phyloP scores from a whole-genome alignment of 2,113 vertebrate species.

The Forbesichthys papilliferus region DNA sequence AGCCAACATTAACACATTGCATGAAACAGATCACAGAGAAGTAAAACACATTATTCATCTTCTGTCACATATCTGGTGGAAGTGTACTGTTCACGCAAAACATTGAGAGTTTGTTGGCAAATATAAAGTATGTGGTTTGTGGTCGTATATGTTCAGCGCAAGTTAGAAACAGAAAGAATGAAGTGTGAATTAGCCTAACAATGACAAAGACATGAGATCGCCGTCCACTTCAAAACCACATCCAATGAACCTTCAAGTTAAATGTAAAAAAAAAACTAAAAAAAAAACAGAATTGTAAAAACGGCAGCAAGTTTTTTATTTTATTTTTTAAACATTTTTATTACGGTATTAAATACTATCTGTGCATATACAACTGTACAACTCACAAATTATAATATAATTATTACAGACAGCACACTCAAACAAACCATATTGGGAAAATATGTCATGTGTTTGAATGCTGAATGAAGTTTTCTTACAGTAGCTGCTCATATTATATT shows the following conservation, averaged over 20 bases:
- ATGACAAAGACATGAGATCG: not conserved
- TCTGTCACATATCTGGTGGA: constrained; percentile 2
- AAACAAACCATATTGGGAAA: constrained; percentile 38
- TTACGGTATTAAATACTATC: constrained; percentile 54
- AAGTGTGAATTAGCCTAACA: not conserved
- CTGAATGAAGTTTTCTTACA: constrained; percentile 35
- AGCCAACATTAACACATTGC: constrained; percentile 57
- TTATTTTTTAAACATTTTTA: constrained; percentile 39
- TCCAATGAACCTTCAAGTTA: not conserved
- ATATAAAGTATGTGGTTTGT: not conserved
- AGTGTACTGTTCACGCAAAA: not conserved
- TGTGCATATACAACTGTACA: constrained; percentile 27
- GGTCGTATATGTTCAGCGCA: not conserved
- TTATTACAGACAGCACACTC: constrained; percentile 23
- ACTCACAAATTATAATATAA: constrained; percentile 30
- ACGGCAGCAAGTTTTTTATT: constrained; percentile 16
- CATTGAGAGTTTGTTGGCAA: no score
- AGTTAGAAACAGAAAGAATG: not conserved
- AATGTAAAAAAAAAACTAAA: no score
- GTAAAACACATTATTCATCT: constrained; percentile 40
- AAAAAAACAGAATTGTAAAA: not conserved
- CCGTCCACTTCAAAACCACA: not conserved
- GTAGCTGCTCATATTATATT: constrained; percentile 63
- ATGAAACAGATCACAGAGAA: constrained; percentile 39
- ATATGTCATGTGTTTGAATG: constrained; percentile 35